These are phyloP conservation scores for Anolis carolinensis DNA, from an alignment of 2,113 vertebrate genomes.

Conservation along the genomic window DNA sequence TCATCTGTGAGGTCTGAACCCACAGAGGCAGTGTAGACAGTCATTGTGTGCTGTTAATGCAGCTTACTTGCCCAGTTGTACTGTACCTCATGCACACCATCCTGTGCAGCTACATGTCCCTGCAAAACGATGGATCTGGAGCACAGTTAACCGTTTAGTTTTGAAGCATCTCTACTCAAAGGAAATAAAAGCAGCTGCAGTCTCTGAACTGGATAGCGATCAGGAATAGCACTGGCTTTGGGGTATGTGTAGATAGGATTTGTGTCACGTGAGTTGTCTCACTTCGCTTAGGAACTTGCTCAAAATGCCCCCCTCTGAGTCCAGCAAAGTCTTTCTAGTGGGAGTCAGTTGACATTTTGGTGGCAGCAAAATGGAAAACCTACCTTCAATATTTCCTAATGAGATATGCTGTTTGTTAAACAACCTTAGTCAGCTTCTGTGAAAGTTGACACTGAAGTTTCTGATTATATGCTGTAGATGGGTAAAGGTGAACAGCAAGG, in stretches of 20 bases:
- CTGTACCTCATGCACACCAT: conserved; percentile 26
- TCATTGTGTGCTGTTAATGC: conserved; percentile 9
- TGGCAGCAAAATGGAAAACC: conserved; percentile 56
- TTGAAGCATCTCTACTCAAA: conserved; percentile 10
- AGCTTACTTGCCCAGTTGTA: conserved; percentile 36
- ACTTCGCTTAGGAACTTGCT: conserved; percentile 47
- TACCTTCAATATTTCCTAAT: conserved; percentile 52
- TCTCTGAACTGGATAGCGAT: not conserved
- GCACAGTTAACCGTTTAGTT: rapidly evolving
- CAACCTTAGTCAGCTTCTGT: conserved; percentile 40
- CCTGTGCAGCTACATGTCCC: conserved; percentile 17
- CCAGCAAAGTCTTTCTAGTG: conserved; percentile 55
- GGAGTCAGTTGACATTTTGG: conserved; percentile 48
- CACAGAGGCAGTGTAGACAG: not conserved
- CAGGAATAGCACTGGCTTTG: conserved; percentile 23
- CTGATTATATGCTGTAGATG: rapidly evolving
- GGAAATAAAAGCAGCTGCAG: not conserved
- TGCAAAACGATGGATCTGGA: conserved; percentile 51
- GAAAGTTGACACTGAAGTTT: conserved; percentile 23
- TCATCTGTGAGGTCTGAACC: conserved; percentile 93
- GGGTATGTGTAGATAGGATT: conserved; percentile 8
- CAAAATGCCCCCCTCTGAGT: conserved; percentile 55
- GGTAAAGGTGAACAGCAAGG: not conserved
- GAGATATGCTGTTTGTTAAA: conserved; percentile 62
- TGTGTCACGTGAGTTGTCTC: conserved; percentile 43